Evolutionary conservation across 2,113 vertebrate genomes (phyloP).

Genomic region (Australoheros scitulus): DNA sequence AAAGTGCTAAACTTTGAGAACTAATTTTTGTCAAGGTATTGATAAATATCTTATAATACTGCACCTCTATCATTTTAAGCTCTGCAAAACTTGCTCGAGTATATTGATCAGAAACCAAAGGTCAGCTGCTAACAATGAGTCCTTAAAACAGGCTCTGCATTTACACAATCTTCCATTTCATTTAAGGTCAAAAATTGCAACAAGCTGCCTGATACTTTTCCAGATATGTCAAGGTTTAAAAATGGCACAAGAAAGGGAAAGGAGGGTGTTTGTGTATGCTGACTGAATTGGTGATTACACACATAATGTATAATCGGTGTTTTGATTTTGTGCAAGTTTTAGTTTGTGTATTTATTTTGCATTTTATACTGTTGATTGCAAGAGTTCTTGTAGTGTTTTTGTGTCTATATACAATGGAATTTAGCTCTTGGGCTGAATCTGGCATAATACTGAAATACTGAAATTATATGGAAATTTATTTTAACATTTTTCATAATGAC

Average conservation of each 20-base stretch:
- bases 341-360: background rate
- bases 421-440: background rate
- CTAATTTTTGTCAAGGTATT: background rate
- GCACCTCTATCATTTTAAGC: background rate
- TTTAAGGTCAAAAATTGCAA: background rate
- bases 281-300: background rate
- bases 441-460: no score
- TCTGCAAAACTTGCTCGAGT: background rate
- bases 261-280: background rate
- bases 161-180: background rate
- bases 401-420: background rate
- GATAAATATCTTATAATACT: background rate
- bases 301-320: background rate
- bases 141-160: background rate
- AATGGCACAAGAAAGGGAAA: background rate
- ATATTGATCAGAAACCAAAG: constrained; percentile 2
- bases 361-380: background rate
- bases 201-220: background rate
- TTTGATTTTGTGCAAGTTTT: background rate
- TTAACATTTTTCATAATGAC: background rate
- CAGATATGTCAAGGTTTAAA: background rate
- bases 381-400: background rate
- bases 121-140: background rate
- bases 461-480: background rate
- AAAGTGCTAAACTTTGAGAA: background rate